phyloP scores from a whole-genome alignment of 2,797 vertebrate species.

The Typhlichthys eigenmanni region DNA sequence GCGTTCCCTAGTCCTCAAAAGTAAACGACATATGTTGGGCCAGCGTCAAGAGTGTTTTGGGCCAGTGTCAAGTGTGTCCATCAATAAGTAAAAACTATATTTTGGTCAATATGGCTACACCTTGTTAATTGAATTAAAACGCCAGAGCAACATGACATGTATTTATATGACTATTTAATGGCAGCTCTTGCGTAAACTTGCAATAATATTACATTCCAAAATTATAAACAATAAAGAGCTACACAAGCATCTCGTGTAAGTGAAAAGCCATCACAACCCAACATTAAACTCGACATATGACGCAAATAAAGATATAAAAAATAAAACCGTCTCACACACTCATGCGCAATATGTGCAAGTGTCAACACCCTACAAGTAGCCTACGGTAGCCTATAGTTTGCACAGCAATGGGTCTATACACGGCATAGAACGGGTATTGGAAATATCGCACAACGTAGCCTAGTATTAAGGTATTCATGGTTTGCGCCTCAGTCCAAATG shows the following conservation, averaged over 20 bases:
- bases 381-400: constrained; percentile 2
- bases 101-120: constrained; percentile 8
- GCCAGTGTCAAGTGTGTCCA: constrained; percentile 10
- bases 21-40: background rate
- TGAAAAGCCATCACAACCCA: background rate
- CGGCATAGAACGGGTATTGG: background rate
- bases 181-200: background rate
- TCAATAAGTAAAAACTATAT: constrained; percentile 22
- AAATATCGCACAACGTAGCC: constrained; percentile 4
- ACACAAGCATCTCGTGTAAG: background rate
- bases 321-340: constrained; percentile 14
- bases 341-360: constrained; percentile 36
- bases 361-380: constrained; percentile 39
- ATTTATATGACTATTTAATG: background rate
- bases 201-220: background rate
- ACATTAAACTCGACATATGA: background rate
- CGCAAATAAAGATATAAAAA: background rate
- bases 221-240: background rate
- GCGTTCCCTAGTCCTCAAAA: constrained; percentile 4
- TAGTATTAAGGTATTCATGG: constrained; percentile 21
- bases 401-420: constrained; percentile 10
- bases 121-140: background rate
- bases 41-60: no score
- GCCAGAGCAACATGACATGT: background rate
- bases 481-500: constrained; percentile 55